Conservation (phyloP, 2,888 invertebrate genomes). For the Tenodera sinensis region DNA sequence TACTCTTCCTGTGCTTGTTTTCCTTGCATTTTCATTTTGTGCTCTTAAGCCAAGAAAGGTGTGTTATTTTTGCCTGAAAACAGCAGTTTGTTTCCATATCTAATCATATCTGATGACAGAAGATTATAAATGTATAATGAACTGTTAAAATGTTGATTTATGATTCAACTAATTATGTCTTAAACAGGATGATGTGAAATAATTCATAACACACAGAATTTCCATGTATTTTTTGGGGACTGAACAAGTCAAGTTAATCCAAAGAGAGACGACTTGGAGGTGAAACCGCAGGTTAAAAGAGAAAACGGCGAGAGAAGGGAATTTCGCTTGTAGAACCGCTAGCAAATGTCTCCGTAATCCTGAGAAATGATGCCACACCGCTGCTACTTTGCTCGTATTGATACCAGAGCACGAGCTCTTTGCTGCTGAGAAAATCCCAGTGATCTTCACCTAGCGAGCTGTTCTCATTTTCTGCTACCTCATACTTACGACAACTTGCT, state of each 20-base stretch:
- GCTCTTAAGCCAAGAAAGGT: too few relatives aligned
- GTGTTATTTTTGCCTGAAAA: too few relatives aligned
- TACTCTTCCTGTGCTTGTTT: too few relatives aligned
- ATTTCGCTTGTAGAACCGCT: background rate
- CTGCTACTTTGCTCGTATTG: background rate
- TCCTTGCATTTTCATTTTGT: too few relatives aligned
- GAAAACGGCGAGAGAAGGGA: background rate
- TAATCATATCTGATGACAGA: too few relatives aligned
- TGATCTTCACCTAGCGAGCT: background rate
- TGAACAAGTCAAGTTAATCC: background rate
- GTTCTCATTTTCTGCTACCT: background rate
- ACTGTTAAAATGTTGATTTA: too few relatives aligned
- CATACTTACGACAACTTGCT: background rate
- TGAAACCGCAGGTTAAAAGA: background rate
- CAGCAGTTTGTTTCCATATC: too few relatives aligned
- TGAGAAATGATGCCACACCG: background rate
- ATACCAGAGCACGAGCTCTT: background rate
- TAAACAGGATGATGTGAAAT: too few relatives aligned
- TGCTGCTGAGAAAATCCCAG: background rate
- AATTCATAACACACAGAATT: too few relatives aligned
- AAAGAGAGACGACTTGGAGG: background rate
- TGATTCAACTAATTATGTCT: too few relatives aligned
- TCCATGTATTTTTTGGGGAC: too few relatives aligned
- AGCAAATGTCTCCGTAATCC: background rate
- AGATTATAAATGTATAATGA: too few relatives aligned